phyloP scores from a whole-genome alignment of 2,797 vertebrate genomes.

The Oryzias dopingdopingensis region DNA sequence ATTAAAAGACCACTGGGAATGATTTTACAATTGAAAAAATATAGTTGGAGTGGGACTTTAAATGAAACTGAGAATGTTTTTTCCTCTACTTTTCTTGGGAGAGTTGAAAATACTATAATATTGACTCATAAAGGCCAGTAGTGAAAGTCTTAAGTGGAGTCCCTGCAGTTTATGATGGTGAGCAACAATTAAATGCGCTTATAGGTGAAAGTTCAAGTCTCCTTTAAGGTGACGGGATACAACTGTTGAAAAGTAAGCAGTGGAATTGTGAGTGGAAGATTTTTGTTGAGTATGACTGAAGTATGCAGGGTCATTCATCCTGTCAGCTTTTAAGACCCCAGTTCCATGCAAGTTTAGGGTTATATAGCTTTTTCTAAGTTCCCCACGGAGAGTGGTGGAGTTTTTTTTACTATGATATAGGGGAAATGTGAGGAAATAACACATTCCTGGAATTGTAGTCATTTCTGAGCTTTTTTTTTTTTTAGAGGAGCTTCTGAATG shows the following conservation, averaged over 20 bases:
- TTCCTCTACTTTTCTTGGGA: slow-evolving; percentile 19
- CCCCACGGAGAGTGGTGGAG: slow-evolving; percentile 39
- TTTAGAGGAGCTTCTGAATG: slow-evolving; percentile 24
- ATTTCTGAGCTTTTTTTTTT: slow-evolving; percentile 24
- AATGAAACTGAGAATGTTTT: not conserved
- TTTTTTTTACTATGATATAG: slow-evolving; percentile 36
- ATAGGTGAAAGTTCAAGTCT: slow-evolving; percentile 64
- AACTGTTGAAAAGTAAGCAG: slow-evolving; percentile 70
- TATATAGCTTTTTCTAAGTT: slow-evolving; percentile 28
- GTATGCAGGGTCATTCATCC: slow-evolving; percentile 31
- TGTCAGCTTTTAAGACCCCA: slow-evolving; percentile 37
- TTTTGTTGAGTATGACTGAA: slow-evolving; percentile 26
- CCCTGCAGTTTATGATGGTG: slow-evolving; percentile 46
- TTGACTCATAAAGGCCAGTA: slow-evolving; percentile 3
- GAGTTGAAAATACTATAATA: slow-evolving; percentile 28
- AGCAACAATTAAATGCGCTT: slow-evolving; percentile 22
- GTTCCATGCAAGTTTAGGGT: slow-evolving; percentile 26
- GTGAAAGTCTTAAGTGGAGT: slow-evolving; percentile 42
- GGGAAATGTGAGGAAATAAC: slow-evolving; percentile 31
- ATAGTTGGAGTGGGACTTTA: not conserved
- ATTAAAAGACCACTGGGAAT: too few species aligned
- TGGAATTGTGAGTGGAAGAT: slow-evolving; percentile 33
- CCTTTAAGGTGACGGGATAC: slow-evolving; percentile 41
- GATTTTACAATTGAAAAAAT: too few species aligned
- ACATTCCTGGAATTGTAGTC: slow-evolving; percentile 48